Base-by-base conservation (phyloP, 2,888 invertebrate genomes). In the Melinaea marsaeus region DNA sequence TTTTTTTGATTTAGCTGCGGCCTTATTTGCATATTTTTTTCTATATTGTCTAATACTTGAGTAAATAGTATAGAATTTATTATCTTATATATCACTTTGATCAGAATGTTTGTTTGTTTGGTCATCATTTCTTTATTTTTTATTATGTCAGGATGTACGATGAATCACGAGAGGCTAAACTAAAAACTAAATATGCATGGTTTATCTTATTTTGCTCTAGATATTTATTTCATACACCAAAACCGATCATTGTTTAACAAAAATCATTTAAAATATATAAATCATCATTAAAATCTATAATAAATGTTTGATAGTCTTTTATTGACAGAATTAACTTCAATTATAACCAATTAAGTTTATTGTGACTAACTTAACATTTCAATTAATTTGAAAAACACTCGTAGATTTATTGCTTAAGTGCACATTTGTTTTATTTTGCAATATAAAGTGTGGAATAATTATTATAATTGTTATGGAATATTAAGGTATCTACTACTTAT, bases 381-480 rank as follows among this genome's bases (percentile, higher is more conserved):
- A n/a, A 64, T 65, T 62, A 65, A 57, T 60, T 63, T 62, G 60
- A 22, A 46, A 22, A 64, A 61, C 67, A 64, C 63, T 60, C 48
- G 57, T 60, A 57, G 57, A 51, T 60, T 46, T 64, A 54, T 58
- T 37, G 63, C 64, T 61, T 64, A 51, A 35, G 37, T 61, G 64
- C 51, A 67, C 64, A 47, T 59, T 32, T 57, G 37, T 47, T 51
- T 63, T 42, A 42, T 60, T 60, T 61, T 51, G 51, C 51, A 11
- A 51, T 32, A 32, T 32, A 42, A 48, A 48, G 48, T 48, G 51
- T 51, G 7, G 22, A 32, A 9, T 32, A 3, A 32, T 32, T 51
- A 9, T 32, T 51, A 32, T 51, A 9, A 32, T 51, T 32, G 22
- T 51, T 51, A 9, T 42, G 3, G 11, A 42, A 9, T 9, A 42